Percentiles rank a stretch among this genome's conserved stretches.
phyloP scores from a whole-genome alignment of 2,113 vertebrate genomes.

The Gadus macrocephalus region DNA sequence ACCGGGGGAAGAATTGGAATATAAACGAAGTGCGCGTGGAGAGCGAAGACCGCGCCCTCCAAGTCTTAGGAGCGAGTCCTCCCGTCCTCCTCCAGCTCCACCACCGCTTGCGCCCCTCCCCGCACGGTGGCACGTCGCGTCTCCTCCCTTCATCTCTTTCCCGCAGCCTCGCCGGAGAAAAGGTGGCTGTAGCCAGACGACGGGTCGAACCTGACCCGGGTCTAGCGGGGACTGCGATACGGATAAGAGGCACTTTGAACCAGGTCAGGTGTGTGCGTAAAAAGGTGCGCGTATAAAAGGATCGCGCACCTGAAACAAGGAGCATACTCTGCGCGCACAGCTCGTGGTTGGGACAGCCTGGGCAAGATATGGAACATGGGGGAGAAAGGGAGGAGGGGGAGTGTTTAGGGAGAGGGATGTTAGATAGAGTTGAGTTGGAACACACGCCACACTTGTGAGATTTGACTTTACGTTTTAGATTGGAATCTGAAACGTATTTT shows the following conservation, averaged over 20 bases:
- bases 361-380: no score
- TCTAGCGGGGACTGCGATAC: slow-evolving; percentile 32
- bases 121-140: slow-evolving; percentile 57
- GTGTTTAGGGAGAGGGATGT: no score
- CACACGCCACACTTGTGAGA: no score
- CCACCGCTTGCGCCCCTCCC: slow-evolving; percentile 66
- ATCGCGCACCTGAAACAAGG: no score
- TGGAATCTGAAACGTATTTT: no score
- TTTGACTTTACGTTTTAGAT: no score
- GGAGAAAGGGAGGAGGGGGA: no score
- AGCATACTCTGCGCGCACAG: no score
- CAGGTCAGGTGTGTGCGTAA: slow-evolving; percentile 24
- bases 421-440: no score
- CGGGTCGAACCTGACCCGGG: slow-evolving; percentile 23
- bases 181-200: neutral
- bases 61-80: slow-evolving; percentile 45
- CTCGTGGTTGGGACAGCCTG: no score
- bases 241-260: slow-evolving; percentile 54
- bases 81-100: slow-evolving; percentile 46
- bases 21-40: slow-evolving; percentile 75
- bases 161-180: slow-evolving; percentile 25
- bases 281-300: neutral
- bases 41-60: slow-evolving; percentile 78
- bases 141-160: slow-evolving; percentile 44
- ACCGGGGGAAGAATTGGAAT: slow-evolving; percentile 80